Percentiles rank a stretch among this genome's conserved stretches.
Conservation (phyloP, 2,888 invertebrate genomes). For the Acanthoscelides obtectus region DNA sequence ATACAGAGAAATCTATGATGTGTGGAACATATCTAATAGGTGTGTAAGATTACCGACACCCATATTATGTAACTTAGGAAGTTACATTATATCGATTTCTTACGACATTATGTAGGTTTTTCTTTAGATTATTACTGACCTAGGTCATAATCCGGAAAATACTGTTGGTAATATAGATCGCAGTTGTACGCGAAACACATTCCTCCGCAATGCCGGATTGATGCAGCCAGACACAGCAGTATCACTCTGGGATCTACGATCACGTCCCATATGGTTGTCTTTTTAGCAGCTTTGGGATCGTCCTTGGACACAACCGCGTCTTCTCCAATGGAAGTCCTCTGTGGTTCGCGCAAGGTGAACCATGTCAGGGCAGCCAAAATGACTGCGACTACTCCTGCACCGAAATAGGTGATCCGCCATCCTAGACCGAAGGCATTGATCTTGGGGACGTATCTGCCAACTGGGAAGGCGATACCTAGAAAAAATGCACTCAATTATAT, state of each 20-base stretch:
- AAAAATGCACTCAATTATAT: too few species aligned
- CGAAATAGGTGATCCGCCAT: slow-evolving; percentile 80
- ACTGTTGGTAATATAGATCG: slow-evolving; percentile 80
- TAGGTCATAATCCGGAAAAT: slow-evolving; percentile 84
- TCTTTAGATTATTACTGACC: slow-evolving; percentile 47
- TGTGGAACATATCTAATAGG: too few species aligned
- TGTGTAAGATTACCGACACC: too few species aligned
- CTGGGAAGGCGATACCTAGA: slow-evolving; percentile 78
- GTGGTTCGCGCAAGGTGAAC: slow-evolving; percentile 72
- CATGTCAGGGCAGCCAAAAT: slow-evolving; percentile 67
- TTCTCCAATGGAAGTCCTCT: slow-evolving; percentile 71
- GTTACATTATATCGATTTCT: too few species aligned
- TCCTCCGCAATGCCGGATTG: slow-evolving; percentile 83
- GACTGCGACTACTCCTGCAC: slow-evolving; percentile 71
- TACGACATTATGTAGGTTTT: too few species aligned
- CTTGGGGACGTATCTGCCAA: slow-evolving; percentile 78
- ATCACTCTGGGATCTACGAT: slow-evolving; percentile 73
- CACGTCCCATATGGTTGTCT: slow-evolving; percentile 67
- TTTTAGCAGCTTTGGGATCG: slow-evolving; percentile 44
- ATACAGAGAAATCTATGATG: too few species aligned
- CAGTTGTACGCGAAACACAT: slow-evolving; percentile 91
- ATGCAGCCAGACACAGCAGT: slow-evolving; percentile 79
- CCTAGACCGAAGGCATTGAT: slow-evolving; percentile 72
- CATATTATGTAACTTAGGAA: too few species aligned
- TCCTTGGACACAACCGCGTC: slow-evolving; percentile 34